A percentile compares a stretch with the other conserved stretches of the same genome.
Evolutionary conservation across 2,888 invertebrate species (phyloP).

Genomic region (Bruchidius siliquastri): DNA sequence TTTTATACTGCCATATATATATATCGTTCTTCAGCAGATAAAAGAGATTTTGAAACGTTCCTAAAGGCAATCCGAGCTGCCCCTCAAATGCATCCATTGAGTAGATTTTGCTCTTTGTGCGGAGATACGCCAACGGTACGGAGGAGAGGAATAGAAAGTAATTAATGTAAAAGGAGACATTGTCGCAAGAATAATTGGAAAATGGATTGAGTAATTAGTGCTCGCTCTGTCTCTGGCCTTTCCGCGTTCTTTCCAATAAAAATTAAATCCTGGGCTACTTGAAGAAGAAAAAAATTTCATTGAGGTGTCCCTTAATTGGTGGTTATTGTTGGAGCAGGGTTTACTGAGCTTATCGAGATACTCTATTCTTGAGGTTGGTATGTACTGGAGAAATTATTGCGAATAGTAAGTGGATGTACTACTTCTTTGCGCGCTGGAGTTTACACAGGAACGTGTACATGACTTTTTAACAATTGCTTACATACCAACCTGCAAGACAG

Average conservation of each 20-base stretch:
- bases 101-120: neutral
- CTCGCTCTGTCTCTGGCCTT: neutral
- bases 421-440: no score
- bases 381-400: no score
- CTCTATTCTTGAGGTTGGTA: no score
- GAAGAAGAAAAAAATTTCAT: no score
- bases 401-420: no score
- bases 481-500: no score
- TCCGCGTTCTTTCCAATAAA: neutral
- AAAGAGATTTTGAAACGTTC: neutral
- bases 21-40: neutral
- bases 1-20: neutral
- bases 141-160: neutral
- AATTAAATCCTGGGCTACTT: neutral
- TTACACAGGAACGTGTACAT: no score
- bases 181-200: neutral
- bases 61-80: neutral
- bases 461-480: no score
- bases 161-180: neutral
- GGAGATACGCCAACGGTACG: neutral
- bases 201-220: neutral
- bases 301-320: no score
- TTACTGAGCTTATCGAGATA: no score
- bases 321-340: no score
- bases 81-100: neutral